A percentile compares a stretch with the other conserved stretches of the same genome.
These are phyloP conservation scores for Furcula furcula DNA, from an alignment of 2,888 invertebrate genomes.

Conservation along the genomic window DNA sequence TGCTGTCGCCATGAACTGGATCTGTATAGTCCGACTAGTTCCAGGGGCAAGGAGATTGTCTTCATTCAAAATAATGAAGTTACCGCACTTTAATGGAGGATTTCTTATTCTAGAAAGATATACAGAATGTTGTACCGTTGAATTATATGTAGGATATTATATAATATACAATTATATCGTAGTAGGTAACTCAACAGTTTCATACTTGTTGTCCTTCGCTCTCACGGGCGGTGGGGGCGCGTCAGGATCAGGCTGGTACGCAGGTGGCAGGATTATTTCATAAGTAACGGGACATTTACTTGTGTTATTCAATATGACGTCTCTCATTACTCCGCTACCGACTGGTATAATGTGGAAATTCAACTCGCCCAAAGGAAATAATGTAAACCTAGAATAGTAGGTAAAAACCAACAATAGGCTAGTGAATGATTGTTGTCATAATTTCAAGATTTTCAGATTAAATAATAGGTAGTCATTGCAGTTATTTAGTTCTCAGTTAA, in stretches of 20 bases:
- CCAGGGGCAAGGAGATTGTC: conserved; percentile 71
- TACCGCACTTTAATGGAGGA: conserved; percentile 67
- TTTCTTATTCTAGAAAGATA: conserved; percentile 49
- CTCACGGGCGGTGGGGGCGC: conserved; percentile 24
- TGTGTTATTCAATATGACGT: conserved; percentile 81
- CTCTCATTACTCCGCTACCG: conserved; percentile 72
- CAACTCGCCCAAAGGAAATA: conserved; percentile 81
- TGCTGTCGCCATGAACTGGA: conserved; percentile 61
- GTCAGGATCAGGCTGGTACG: conserved; percentile 44
- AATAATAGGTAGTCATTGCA: too few relatives aligned
- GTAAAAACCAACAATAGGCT: too few relatives aligned
- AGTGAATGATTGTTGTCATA: too few relatives aligned
- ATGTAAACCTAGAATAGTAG: conserved; percentile 74
- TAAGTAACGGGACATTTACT: conserved; percentile 82
- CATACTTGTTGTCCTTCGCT: conserved; percentile 58
- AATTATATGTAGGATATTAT: not conserved
- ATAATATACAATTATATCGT: too few relatives aligned
- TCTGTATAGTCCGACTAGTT: conserved; percentile 62
- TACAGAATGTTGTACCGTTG: not conserved
- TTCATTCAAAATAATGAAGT: conserved; percentile 67
- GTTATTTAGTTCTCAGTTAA: too few relatives aligned
- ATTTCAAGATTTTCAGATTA: too few relatives aligned
- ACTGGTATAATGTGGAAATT: conserved; percentile 82
- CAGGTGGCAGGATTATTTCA: conserved; percentile 57
- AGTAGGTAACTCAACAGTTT: too few relatives aligned